Evolutionary conservation across 2,888 invertebrate genomes (phyloP).

Genomic region (Incurvaria masculella): DNA sequence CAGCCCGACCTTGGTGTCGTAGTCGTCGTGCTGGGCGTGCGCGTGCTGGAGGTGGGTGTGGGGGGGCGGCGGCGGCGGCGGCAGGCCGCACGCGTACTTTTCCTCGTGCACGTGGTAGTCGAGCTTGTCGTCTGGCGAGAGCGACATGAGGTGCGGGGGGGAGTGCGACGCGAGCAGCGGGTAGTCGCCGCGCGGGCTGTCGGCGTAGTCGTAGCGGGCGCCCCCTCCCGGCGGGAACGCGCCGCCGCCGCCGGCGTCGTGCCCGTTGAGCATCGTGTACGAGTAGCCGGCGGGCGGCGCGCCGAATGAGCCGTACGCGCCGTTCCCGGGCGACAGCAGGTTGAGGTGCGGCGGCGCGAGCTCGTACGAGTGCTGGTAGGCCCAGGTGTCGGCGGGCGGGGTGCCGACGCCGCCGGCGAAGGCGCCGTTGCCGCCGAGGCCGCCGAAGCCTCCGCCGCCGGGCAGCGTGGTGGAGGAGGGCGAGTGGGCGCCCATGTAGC

Average conservation of each 20-base stretch:
- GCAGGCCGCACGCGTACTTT: conserved; percentile 48
- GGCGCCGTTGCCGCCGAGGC: conserved; percentile 39
- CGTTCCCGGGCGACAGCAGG: conserved; percentile 66
- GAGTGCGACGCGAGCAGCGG: conserved; percentile 65
- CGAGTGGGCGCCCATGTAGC: conserved; percentile 67
- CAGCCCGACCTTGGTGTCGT: conserved; percentile 21
- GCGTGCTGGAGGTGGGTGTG: conserved; percentile 51
- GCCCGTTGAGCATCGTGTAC: conserved; percentile 68
- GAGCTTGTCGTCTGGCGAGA: conserved; percentile 29
- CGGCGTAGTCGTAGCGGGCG: conserved; percentile 51
- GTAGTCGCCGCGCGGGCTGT: conserved; percentile 66
- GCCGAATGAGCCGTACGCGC: conserved; percentile 64
- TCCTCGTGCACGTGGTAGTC: conserved; percentile 47
- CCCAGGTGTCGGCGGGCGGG: conserved; percentile 76
- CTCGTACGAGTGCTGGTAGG: conserved; percentile 75
- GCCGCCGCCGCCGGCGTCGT: conserved; percentile 60
- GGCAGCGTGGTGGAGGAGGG: conserved; percentile 66
- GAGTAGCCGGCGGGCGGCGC: conserved; percentile 57
- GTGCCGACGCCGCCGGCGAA: conserved; percentile 58
- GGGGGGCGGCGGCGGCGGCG: conserved; percentile 50
- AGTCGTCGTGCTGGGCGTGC: conserved; percentile 42
- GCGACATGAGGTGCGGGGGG: conserved; percentile 34
- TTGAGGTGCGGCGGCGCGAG: conserved; percentile 71
- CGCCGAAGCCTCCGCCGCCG: conserved; percentile 56
- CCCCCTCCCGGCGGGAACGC: conserved; percentile 63